phyloP scores from a whole-genome alignment of 2,797 vertebrate genomes.

The Argyrosomus regius region DNA sequence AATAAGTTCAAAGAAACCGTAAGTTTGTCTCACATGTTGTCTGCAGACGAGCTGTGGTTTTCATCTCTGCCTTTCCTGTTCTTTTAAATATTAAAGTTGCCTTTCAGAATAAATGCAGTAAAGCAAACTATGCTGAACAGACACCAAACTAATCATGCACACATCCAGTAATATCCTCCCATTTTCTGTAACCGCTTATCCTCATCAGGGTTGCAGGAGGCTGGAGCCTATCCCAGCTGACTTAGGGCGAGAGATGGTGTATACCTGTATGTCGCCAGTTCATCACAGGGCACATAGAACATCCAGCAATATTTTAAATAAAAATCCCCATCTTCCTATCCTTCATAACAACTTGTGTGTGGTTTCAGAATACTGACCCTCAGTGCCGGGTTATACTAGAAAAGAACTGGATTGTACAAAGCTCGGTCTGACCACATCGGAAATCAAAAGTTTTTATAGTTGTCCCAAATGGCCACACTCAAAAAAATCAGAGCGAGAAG shows the following conservation, averaged over 20 bases:
- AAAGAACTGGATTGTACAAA: neutral
- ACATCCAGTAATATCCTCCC: neutral
- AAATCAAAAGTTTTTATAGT: neutral
- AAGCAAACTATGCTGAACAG: neutral
- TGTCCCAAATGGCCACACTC: neutral
- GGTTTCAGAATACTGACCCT: neutral
- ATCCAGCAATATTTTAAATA: no score
- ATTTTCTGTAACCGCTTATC: no score
- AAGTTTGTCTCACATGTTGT: neutral
- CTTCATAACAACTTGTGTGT: neutral
- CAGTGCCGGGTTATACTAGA: neutral
- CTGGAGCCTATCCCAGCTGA: no score
- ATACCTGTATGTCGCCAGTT: no score
- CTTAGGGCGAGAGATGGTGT: no score
- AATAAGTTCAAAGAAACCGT: neutral
- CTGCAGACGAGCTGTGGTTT: neutral
- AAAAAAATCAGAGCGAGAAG: no score
- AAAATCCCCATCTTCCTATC: neutral
- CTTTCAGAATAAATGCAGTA: neutral
- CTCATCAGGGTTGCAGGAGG: no score
- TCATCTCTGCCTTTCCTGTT: neutral
- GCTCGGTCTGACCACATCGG: neutral
- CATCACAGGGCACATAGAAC: no score
- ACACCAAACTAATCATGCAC: neutral
- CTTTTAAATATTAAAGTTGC: neutral